phyloP scores from a whole-genome alignment of 2,113 vertebrate genomes.

The Geococcyx californianus region DNA sequence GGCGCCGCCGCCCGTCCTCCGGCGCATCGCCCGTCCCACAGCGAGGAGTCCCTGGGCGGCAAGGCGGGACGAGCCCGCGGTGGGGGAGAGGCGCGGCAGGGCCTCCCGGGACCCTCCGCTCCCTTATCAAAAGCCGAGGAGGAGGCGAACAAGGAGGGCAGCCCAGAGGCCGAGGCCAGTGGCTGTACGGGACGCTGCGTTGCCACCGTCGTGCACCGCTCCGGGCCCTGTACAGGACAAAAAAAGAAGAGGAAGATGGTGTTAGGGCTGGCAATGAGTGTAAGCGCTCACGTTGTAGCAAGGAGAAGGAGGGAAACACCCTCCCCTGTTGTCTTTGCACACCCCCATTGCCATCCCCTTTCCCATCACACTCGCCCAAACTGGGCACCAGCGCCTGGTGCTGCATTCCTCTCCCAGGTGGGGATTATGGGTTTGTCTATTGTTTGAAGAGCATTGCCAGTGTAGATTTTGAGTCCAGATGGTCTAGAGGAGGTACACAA shows the following conservation, averaged over 20 bases:
- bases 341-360: too few species aligned
- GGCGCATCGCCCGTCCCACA: neutral
- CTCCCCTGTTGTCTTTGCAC: accelerated
- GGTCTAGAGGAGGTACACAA: neutral
- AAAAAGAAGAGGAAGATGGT: neutral
- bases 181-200: constrained; percentile 74
- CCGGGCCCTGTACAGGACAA: constrained; percentile 82
- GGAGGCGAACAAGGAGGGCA: constrained; percentile 80
- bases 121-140: constrained; percentile 93
- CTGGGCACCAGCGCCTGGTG: neutral
- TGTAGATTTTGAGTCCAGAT: neutral
- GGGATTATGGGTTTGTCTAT: neutral
- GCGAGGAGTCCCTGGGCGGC: constrained; percentile 61
- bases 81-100: constrained; percentile 72
- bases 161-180: constrained; percentile 83
- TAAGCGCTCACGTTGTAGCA: accelerated
- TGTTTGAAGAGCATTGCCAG: neutral
- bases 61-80: constrained; percentile 79
- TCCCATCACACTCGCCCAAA: accelerated
- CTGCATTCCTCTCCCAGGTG: neutral
- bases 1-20: constrained; percentile 14
- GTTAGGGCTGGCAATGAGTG: accelerated
- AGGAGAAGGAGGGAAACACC: accelerated
- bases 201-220: constrained; percentile 89
- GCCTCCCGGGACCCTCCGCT: constrained; percentile 74